A percentile compares a stretch with the other conserved stretches of the same genome.
phyloP scores from a whole-genome alignment of 1,140 invertebrate genomes.

The Brachionus koreanus region DNA sequence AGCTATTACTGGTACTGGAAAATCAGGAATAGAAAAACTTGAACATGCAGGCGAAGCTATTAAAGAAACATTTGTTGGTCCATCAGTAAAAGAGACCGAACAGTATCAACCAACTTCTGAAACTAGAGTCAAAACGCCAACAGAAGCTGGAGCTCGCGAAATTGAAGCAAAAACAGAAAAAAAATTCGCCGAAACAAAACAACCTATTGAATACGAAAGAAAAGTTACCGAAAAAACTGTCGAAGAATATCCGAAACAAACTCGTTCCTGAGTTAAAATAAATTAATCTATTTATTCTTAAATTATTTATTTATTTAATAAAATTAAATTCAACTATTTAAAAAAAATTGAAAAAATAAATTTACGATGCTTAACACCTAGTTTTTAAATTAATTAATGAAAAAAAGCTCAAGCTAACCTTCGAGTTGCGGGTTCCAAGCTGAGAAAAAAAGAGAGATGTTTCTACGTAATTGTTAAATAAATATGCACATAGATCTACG shows the following conservation, averaged over 20 bases:
- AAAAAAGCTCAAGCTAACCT: no score
- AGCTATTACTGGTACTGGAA: background rate
- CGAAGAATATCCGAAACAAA: slow-evolving; percentile 18
- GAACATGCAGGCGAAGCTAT: slow-evolving; percentile 8
- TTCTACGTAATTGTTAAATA: no score
- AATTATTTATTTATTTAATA: background rate
- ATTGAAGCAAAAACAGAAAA: background rate
- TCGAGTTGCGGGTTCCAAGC: no score
- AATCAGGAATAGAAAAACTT: background rate
- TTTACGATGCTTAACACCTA: no score
- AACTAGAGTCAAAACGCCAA: slow-evolving; percentile 16
- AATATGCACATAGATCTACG: no score
- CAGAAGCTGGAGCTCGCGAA: background rate
- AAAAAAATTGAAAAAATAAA: no score
- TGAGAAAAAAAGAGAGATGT: no score
- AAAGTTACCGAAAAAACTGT: background rate
- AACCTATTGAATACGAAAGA: background rate
- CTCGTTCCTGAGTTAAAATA: background rate
- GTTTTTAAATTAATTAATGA: no score
- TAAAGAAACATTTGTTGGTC: slow-evolving; percentile 9
- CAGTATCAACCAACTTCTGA: slow-evolving; percentile 8
- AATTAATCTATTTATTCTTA: background rate
- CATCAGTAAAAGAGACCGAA: background rate
- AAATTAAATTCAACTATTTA: background rate
- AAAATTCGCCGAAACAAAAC: slow-evolving; percentile 15